A percentile compares a stretch with the other conserved stretches of the same genome.
Conservation (phyloP, 2,113 vertebrate species). For the Callocephalon fimbriatum region DNA sequence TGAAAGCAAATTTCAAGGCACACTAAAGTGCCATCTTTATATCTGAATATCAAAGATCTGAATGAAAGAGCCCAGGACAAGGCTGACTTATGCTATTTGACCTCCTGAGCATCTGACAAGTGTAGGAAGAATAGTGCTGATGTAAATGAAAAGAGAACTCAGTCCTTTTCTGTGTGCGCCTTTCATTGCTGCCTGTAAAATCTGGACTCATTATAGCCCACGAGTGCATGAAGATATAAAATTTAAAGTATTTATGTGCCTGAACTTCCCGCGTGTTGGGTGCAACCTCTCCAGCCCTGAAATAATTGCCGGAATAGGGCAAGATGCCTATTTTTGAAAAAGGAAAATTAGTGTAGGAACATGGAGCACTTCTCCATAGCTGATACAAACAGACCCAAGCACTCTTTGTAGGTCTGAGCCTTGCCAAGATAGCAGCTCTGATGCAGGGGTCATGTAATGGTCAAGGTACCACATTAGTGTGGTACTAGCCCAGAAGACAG, state of each 20-base stretch:
- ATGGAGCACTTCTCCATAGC: not conserved
- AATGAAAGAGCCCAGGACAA: not conserved
- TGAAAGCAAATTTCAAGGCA: not conserved
- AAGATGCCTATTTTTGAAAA: not conserved
- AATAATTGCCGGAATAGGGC: not conserved
- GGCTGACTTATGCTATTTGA: not conserved
- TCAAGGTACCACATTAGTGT: too few species aligned
- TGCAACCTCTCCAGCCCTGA: not conserved
- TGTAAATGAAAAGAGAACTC: not conserved
- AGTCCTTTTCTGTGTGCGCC: not conserved
- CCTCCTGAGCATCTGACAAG: constrained; percentile 27
- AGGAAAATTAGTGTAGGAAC: not conserved
- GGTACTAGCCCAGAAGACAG: not conserved
- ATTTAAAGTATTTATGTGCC: not conserved
- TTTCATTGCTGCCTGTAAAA: not conserved
- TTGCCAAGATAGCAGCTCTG: not conserved
- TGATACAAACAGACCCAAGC: not conserved
- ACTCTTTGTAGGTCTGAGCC: not conserved
- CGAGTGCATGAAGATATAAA: not conserved
- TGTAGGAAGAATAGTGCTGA: not conserved
- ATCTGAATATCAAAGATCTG: not conserved
- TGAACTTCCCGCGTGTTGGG: not conserved
- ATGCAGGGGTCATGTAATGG: not conserved
- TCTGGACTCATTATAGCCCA: not conserved
- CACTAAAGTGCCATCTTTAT: not conserved